phyloP scores from a whole-genome alignment of 2,797 vertebrate species.

The Spondyliosoma cantharus region DNA sequence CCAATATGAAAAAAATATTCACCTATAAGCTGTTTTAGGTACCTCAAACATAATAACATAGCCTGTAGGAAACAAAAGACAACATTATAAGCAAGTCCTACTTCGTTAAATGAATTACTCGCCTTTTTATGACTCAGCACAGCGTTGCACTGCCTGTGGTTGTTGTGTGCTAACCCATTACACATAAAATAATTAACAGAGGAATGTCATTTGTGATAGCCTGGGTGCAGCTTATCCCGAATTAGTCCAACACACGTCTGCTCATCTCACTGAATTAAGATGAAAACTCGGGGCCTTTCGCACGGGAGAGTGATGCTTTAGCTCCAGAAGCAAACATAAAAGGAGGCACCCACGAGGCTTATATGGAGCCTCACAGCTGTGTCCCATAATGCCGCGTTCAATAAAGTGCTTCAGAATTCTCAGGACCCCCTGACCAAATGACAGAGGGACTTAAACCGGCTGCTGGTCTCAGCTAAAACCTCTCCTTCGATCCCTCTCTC shows the following conservation, averaged over 20 bases:
- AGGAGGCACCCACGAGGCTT: constrained; percentile 8
- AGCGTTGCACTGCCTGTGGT: constrained; percentile 5
- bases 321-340: constrained; percentile 38
- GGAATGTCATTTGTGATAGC: constrained; percentile 17
- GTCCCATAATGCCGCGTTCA: constrained; percentile 42
- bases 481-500: constrained; percentile 36
- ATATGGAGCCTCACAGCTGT: constrained; percentile 30
- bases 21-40: background rate
- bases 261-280: constrained; percentile 15
- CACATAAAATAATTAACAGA: constrained; percentile 24
- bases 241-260: background rate
- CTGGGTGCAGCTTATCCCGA: constrained; percentile 2
- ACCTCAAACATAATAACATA: background rate
- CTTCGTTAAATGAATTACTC: background rate
- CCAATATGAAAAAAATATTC: background rate
- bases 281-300: constrained; percentile 4
- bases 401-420: constrained; percentile 47
- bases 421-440: constrained; percentile 44
- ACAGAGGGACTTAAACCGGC: constrained; percentile 46
- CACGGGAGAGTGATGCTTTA: constrained; percentile 5
- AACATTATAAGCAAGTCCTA: background rate
- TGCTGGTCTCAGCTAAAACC: constrained; percentile 50
- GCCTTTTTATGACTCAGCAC: background rate
- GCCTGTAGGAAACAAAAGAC: background rate
- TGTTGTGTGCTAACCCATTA: constrained; percentile 9